Percentiles rank a stretch among this genome's conserved stretches.
Evolutionary conservation across 2,888 invertebrate species (phyloP).

Genomic region (Cetonia aurata): DNA sequence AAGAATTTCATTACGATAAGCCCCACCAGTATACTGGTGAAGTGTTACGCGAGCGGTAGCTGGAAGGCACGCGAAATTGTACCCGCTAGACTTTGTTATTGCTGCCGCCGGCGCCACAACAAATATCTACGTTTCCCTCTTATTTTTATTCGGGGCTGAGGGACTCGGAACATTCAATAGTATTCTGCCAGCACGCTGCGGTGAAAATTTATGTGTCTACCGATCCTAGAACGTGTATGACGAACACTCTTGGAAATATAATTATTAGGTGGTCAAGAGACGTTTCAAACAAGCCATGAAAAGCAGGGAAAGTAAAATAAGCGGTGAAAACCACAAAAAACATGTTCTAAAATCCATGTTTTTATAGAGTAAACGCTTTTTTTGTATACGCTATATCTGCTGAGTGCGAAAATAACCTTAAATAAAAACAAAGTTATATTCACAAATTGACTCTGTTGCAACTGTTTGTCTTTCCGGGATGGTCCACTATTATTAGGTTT

Average conservation of each 20-base stretch:
- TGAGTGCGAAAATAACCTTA: too few species aligned
- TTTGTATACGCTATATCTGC: too few species aligned
- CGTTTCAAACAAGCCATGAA: too few species aligned
- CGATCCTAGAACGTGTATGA: too few species aligned
- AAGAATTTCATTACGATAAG: constrained; percentile 43
- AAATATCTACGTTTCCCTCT: constrained; percentile 28
- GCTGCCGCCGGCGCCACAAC: constrained; percentile 42
- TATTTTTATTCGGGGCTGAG: constrained; percentile 27
- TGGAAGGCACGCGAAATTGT: constrained; percentile 30
- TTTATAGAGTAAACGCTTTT: too few species aligned
- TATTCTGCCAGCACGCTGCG: neutral
- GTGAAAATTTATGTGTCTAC: neutral
- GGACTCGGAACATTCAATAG: neutral
- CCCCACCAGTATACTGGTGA: neutral
- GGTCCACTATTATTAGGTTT: constrained; percentile 4
- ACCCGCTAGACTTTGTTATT: constrained; percentile 40
- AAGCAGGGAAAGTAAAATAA: too few species aligned
- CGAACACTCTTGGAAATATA: too few species aligned
- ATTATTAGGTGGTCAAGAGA: too few species aligned
- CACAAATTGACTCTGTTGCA: too few species aligned
- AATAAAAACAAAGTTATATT: too few species aligned
- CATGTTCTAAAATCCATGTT: too few species aligned
- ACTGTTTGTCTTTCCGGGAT: constrained; percentile 2
- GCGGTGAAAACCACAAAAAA: too few species aligned
- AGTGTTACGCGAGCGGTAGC: constrained; percentile 20